Percentiles rank a stretch among this genome's conserved stretches.
These are phyloP conservation scores for Pectinophora gossypiella DNA, from an alignment of 1,140 invertebrate genomes.

Conservation along the genomic window DNA sequence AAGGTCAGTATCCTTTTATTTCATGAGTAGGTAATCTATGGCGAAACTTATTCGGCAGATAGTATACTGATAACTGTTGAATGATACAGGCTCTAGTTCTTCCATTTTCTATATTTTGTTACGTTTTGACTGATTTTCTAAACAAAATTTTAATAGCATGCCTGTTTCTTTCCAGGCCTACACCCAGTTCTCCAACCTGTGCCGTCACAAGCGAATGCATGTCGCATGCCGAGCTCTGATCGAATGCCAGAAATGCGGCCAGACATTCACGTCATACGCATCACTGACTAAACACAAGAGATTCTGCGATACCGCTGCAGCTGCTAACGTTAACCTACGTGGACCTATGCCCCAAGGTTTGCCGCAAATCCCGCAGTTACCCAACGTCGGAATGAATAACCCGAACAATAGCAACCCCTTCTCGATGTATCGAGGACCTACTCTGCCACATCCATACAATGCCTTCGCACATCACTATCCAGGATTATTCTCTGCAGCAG, in stretches of 20 bases:
- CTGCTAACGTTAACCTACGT: constrained; percentile 65
- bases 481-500: constrained; percentile 75
- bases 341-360: constrained; percentile 67
- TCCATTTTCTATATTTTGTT: no score
- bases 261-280: constrained; percentile 92
- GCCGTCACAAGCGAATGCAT: constrained; percentile 99
- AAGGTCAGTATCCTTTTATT: constrained; percentile 75
- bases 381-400: constrained; percentile 73
- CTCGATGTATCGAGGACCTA: constrained; percentile 78
- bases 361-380: constrained; percentile 68
- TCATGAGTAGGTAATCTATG: no score
- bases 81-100: no score
- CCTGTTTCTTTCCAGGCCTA: constrained; percentile 87
- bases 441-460: constrained; percentile 78
- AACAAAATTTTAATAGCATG: not conserved
- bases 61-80: no score
- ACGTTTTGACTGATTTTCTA: no score
- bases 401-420: constrained; percentile 78
- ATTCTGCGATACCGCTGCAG: constrained; percentile 83
- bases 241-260: constrained; percentile 94
- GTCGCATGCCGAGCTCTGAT: constrained; percentile 91
- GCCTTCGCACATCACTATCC: constrained; percentile 78
- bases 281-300: constrained; percentile 90
- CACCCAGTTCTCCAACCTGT: constrained; percentile 99
- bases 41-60: no score